These are phyloP conservation scores for Paramuricea clavata DNA, from an alignment of 92 coral and sea anemone species.

Conservation along the genomic window DNA sequence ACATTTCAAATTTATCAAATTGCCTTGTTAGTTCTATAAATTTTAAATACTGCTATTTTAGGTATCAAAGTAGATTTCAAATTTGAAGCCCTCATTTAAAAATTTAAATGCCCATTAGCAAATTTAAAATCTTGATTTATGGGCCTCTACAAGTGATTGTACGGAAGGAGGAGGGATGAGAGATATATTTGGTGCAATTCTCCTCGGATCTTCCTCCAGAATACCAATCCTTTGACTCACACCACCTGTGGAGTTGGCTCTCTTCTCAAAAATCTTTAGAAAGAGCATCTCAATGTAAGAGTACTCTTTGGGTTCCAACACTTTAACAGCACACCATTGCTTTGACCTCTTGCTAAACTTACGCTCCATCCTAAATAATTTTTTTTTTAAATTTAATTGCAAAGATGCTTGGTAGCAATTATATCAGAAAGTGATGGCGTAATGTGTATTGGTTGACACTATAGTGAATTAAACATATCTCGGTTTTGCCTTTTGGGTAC, in stretches of 20 bases:
- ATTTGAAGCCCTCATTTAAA: too few species aligned
- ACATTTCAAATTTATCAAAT: too few species aligned
- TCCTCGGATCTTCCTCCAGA: not conserved
- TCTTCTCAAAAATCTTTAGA: slow-evolving; percentile 1
- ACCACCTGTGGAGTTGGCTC: not conserved
- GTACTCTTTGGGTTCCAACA: slow-evolving; percentile 3
- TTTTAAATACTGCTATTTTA: too few species aligned
- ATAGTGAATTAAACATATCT: not conserved
- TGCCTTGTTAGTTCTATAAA: too few species aligned
- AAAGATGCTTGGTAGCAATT: not conserved
- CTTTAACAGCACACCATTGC: slow-evolving; percentile 13
- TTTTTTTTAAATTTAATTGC: not conserved
- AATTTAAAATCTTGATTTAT: not conserved
- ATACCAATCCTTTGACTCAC: not conserved
- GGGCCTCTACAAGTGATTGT: not conserved
- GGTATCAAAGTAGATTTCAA: too few species aligned
- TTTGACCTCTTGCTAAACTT: slow-evolving; percentile 9
- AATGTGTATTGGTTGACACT: not conserved
- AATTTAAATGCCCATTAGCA: too few species aligned
- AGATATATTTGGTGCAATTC: not conserved
- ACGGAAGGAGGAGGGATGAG: slow-evolving; percentile 14
- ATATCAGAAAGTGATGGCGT: not conserved
- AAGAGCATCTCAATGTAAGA: not conserved
- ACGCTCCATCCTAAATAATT: not conserved
- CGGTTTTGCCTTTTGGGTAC: too few species aligned